phyloP scores from a whole-genome alignment of 1,140 invertebrate species.

The Microplitis demolitor region DNA sequence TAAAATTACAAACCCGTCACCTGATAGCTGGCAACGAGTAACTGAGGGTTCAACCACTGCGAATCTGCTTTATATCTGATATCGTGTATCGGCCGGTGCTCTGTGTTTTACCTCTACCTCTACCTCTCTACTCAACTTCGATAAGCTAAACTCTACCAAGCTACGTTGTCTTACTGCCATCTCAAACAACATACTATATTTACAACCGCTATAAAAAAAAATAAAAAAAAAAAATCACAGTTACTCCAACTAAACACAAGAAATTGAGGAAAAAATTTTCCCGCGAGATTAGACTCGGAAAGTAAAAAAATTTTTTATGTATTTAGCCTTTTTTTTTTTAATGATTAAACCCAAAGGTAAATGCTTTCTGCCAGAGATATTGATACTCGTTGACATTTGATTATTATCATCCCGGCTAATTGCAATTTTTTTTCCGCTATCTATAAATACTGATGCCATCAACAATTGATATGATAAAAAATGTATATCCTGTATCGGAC shows the following conservation, averaged over 20 bases:
- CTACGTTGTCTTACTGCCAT: not conserved
- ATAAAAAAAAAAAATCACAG: not conserved
- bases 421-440: too few relatives aligned
- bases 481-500: too few relatives aligned
- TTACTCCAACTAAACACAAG: not conserved
- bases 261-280: not conserved
- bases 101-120: not conserved
- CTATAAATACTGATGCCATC: too few relatives aligned
- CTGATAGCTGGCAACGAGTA: slow-evolving; percentile 17
- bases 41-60: slow-evolving; percentile 38
- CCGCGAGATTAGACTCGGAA: not conserved
- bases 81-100: slow-evolving; percentile 9
- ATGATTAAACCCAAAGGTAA: too few relatives aligned
- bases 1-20: not conserved
- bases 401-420: too few relatives aligned
- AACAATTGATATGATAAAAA: too few relatives aligned
- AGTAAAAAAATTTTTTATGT: not conserved
- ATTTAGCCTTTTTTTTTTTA: not conserved
- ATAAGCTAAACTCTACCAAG: slow-evolving; percentile 9
- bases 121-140: not conserved
- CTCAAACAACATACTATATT: not conserved
- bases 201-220: not conserved
- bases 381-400: too few relatives aligned
- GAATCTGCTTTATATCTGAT: slow-evolving; percentile 41
- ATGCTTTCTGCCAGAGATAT: too few relatives aligned